Percentiles rank a stretch among this genome's conserved stretches.
phyloP scores from a whole-genome alignment of 2,888 invertebrate genomes.

The Scaptodrosophila latifasciaeformis region DNA sequence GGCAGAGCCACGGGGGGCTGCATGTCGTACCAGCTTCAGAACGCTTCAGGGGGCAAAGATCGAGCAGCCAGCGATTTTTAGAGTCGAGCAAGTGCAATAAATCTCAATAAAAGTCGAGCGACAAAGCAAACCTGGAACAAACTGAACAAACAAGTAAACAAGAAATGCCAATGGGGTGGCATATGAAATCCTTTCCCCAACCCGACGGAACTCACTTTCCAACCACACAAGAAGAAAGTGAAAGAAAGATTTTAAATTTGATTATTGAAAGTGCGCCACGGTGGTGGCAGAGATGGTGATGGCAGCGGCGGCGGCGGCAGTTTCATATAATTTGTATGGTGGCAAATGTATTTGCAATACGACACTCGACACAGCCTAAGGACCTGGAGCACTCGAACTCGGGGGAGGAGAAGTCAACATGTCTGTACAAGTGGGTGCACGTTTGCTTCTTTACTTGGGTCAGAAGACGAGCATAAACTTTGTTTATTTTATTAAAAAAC shows the following conservation, averaged over 20 bases:
- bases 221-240: too few relatives aligned
- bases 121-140: conserved; percentile 30
- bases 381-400: conserved; percentile 7
- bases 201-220: too few relatives aligned
- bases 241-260: conserved; percentile 59
- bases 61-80: conserved; percentile 12
- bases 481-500: conserved; percentile 62
- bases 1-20: conserved; percentile 30
- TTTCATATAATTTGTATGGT: conserved; percentile 58
- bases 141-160: conserved; percentile 49
- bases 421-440: conserved; percentile 4
- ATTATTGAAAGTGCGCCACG: conserved; percentile 45
- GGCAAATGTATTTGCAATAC: conserved; percentile 42
- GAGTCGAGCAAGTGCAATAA: too few relatives aligned
- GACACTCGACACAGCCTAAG: conserved; percentile 14
- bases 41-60: neutral
- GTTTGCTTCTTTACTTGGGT: neutral
- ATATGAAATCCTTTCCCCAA: too few relatives aligned
- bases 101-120: conserved; percentile 58
- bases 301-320: conserved; percentile 23
- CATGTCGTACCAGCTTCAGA: conserved; percentile 23
- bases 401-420: conserved; percentile 6
- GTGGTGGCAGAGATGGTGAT: too few relatives aligned
- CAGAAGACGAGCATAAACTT: conserved; percentile 35
- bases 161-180: too few relatives aligned